phyloP scores from a whole-genome alignment of 2,888 invertebrate species.

The Pteria penguin region DNA sequence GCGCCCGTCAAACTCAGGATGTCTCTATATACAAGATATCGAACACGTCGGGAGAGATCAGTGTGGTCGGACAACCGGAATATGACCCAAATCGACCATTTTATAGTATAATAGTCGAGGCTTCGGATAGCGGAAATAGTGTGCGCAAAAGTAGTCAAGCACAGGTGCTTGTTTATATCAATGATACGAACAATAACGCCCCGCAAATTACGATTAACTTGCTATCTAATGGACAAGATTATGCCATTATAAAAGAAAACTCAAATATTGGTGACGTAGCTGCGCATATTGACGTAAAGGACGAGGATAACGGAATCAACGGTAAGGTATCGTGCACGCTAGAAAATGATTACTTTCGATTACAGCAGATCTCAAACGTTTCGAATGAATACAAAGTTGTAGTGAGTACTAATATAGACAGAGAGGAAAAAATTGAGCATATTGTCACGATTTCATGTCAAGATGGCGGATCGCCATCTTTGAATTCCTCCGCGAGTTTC shows the following conservation, averaged over 20 bases:
- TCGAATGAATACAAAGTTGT: slow-evolving; percentile 65
- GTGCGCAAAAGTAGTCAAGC: slow-evolving; percentile 60
- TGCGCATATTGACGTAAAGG: slow-evolving; percentile 64
- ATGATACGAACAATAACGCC: slow-evolving; percentile 94
- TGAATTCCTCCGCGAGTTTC: slow-evolving; percentile 58
- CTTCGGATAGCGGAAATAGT: slow-evolving; percentile 66
- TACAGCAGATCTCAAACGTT: slow-evolving; percentile 51
- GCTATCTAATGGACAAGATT: slow-evolving; percentile 46
- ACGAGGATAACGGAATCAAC: slow-evolving; percentile 69
- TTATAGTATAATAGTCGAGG: slow-evolving; percentile 55
- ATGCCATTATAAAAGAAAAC: slow-evolving; percentile 61
- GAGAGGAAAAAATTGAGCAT: slow-evolving; percentile 61
- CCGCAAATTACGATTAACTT: slow-evolving; percentile 83
- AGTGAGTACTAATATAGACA: slow-evolving; percentile 61
- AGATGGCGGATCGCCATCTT: slow-evolving; percentile 63
- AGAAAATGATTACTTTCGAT: slow-evolving; percentile 52
- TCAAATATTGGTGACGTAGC: slow-evolving; percentile 64
- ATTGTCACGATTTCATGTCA: slow-evolving; percentile 63
- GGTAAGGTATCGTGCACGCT: slow-evolving; percentile 63
- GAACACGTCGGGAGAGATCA: slow-evolving; percentile 63
- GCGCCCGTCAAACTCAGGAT: slow-evolving; percentile 50
- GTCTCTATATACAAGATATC: slow-evolving; percentile 60
- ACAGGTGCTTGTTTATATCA: slow-evolving; percentile 82
- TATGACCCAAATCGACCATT: slow-evolving; percentile 54
- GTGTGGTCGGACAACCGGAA: slow-evolving; percentile 59